A percentile compares a stretch with the other conserved stretches of the same genome.
phyloP scores from a whole-genome alignment of 2,797 vertebrate genomes.

The Xerus rutilus region DNA sequence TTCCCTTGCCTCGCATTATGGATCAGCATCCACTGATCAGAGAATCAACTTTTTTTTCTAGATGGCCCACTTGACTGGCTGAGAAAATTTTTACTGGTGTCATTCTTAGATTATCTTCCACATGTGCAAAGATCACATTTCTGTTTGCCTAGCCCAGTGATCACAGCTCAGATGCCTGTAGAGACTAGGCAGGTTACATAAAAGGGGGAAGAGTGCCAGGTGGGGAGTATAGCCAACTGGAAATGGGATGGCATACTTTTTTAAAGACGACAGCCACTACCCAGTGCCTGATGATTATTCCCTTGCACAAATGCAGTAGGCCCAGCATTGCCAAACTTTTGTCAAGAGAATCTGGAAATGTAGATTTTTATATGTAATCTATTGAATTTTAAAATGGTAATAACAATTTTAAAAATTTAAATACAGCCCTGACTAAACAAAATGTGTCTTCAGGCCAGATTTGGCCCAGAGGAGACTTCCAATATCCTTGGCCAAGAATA shows the following conservation, averaged over 20 bases:
- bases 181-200: slow-evolving; percentile 76
- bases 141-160: slow-evolving; percentile 63
- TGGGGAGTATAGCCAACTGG: slow-evolving; percentile 67
- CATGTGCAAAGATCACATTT: slow-evolving; percentile 62
- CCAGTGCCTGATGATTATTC: slow-evolving; percentile 1
- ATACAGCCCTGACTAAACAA: slow-evolving; percentile 56
- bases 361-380: slow-evolving; percentile 42
- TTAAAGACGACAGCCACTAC: slow-evolving; percentile 70
- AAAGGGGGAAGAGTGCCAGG: slow-evolving; percentile 71
- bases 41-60: background rate
- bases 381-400: slow-evolving; percentile 64
- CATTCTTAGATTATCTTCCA: slow-evolving; percentile 58
- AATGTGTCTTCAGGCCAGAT: slow-evolving; percentile 55
- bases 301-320: slow-evolving; percentile 15
- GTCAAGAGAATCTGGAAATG: slow-evolving; percentile 60
- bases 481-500: slow-evolving; percentile 50
- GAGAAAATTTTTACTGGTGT: slow-evolving; percentile 48
- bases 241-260: slow-evolving; percentile 67
- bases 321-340: slow-evolving; percentile 44
- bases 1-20: too few relatives aligned
- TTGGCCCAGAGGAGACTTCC: slow-evolving; percentile 17
- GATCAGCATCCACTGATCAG: too few relatives aligned
- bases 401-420: slow-evolving; percentile 14
- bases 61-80: slow-evolving; percentile 51
- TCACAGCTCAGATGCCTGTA: slow-evolving; percentile 68